These are phyloP conservation scores for Diaperis boleti DNA, from an alignment of 2,888 invertebrate species.

Conservation along the genomic window DNA sequence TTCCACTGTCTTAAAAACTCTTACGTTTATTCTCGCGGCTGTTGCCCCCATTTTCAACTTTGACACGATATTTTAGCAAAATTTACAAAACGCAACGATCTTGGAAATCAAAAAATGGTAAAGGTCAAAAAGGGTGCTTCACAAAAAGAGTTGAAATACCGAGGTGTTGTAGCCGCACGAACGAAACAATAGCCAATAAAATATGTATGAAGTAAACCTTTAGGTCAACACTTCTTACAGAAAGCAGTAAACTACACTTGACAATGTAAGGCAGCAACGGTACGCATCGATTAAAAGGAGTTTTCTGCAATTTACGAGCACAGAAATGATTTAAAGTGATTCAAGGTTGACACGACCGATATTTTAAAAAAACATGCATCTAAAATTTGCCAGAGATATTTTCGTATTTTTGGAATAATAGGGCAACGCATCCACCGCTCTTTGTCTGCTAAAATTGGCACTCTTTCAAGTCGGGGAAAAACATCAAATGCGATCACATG, in stretches of 20 bases:
- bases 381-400: constrained; percentile 21
- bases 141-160: constrained; percentile 14
- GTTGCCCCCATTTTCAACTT: too few relatives aligned
- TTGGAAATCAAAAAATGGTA: constrained; percentile 9
- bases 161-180: constrained; percentile 5
- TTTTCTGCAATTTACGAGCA: constrained; percentile 4
- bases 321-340: too few relatives aligned
- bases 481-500: constrained; percentile 31
- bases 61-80: too few relatives aligned
- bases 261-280: too few relatives aligned
- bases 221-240: constrained; percentile 34
- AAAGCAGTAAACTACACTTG: constrained; percentile 14
- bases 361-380: constrained; percentile 22
- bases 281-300: too few relatives aligned
- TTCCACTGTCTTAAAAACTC: too few relatives aligned
- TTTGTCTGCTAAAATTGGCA: constrained; percentile 37
- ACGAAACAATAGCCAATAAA: constrained; percentile 41
- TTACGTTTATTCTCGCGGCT: too few relatives aligned
- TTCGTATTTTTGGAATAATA: constrained; percentile 37
- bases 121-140: constrained; percentile 19
- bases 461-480: constrained; percentile 19
- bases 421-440: constrained; percentile 33
- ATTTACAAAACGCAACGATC: not conserved
- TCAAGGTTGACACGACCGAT: constrained; percentile 34
- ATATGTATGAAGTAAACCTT: constrained; percentile 41